Evolutionary conservation across 2,113 vertebrate genomes (phyloP).

Genomic region (Psittacara wagleri): DNA sequence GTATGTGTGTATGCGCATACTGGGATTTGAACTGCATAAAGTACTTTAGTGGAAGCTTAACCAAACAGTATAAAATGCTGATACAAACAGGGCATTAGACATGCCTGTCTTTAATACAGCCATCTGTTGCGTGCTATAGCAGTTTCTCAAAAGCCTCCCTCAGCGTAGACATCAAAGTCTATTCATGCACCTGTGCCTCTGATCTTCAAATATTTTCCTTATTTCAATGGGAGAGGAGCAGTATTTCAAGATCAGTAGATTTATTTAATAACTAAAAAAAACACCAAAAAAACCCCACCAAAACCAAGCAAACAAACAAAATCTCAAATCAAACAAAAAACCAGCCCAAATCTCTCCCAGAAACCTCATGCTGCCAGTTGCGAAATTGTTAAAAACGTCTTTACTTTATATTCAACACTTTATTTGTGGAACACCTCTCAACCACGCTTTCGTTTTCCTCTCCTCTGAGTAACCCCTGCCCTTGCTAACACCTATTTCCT

Average conservation of each 20-base stretch:
- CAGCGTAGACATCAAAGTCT: constrained; percentile 41
- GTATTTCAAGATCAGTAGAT: neutral
- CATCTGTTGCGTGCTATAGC: constrained; percentile 41
- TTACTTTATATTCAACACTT: neutral
- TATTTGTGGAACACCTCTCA: neutral
- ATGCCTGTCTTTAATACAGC: constrained; percentile 1
- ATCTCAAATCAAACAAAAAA: neutral
- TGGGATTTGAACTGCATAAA: neutral
- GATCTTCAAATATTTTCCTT: constrained; percentile 26
- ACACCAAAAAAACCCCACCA: neutral
- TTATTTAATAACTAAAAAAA: neutral
- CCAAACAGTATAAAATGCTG: neutral
- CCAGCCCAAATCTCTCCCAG: neutral
- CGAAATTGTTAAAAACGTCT: neutral
- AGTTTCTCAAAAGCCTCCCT: constrained; percentile 43
- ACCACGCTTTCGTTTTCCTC: neutral
- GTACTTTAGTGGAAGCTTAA: constrained; percentile 14
- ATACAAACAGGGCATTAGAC: neutral
- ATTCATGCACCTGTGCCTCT: constrained; percentile 39
- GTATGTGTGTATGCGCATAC: fast-evolving
- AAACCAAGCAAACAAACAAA: neutral
- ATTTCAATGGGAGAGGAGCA: neutral
- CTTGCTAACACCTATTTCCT: constrained; percentile 18
- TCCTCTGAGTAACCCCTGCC: neutral
- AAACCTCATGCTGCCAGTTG: neutral